phyloP scores from a whole-genome alignment of 2,113 vertebrate genomes.

The Syngnathus typhle region DNA sequence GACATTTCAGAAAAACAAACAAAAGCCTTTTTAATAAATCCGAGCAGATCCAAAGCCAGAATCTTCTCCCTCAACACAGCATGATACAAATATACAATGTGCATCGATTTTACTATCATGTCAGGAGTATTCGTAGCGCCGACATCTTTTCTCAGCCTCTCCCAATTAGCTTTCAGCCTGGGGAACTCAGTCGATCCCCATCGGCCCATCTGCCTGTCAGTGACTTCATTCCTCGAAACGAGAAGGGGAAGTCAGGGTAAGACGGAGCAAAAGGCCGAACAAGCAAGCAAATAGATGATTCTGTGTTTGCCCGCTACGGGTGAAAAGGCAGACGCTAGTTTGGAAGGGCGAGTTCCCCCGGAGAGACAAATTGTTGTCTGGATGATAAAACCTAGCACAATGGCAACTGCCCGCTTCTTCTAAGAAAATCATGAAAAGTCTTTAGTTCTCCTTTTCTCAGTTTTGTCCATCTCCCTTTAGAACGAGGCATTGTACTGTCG shows the following conservation, averaged over 20 bases:
- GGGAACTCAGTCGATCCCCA: conserved; percentile 67
- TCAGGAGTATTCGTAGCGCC: conserved; percentile 55
- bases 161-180: conserved; percentile 69
- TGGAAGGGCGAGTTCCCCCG: conserved; percentile 60
- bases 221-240: conserved; percentile 56
- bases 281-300: conserved; percentile 47
- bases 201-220: conserved; percentile 67
- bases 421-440: conserved; percentile 44
- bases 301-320: conserved; percentile 48
- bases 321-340: conserved; percentile 57
- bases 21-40: conserved; percentile 42
- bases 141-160: conserved; percentile 62
- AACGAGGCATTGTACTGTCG: conserved; percentile 25
- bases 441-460: conserved; percentile 30
- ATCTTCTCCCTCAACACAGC: conserved; percentile 28
- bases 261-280: conserved; percentile 36
- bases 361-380: conserved; percentile 62
- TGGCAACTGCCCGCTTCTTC: conserved; percentile 33
- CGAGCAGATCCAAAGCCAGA: conserved; percentile 40
- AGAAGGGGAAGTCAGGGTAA: conserved; percentile 28
- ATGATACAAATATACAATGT: conserved; percentile 53
- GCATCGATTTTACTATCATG: conserved; percentile 69
- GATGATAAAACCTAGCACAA: conserved; percentile 53
- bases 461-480: conserved; percentile 29
- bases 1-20: conserved; percentile 1